Base-by-base conservation (phyloP, 2,113 vertebrate genomes). In the Epinephelus cyanopodus region DNA sequence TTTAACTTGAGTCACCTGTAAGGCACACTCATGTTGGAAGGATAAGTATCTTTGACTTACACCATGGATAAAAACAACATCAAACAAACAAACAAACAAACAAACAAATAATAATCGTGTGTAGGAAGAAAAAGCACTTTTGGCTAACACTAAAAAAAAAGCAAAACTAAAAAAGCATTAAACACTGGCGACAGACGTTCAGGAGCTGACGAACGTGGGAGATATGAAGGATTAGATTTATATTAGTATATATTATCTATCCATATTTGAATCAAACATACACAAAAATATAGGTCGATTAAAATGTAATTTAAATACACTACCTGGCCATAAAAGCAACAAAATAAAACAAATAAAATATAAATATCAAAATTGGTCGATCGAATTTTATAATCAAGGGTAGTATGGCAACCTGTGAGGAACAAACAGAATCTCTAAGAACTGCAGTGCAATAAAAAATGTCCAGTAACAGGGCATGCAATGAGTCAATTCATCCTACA, bases 111-210 rank as follows among this genome's bases (percentile, higher is more conserved):
- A n/a, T 70, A 71, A 69, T 3, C 29, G n/a, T 21, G 23, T 61
- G 57, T 15, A 66, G 42, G 17, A 79, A 70, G 7, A 73, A 89
- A 63, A 91, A 91, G 89, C 91, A 92, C 89, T 91, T 90, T 66
- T 80, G 89, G 87, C 69, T 60, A 80, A 85, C 50, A 45, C 74
- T 87, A 90, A 88, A 79, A 90, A 88, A 79, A 90, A 87, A 69
- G 69, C 61, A 79, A 89, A 87, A 69, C 2, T 78, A 84, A 88
- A 76, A 66, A 65, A 89, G 66, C 61, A 37, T 39, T 47, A 33
- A 82, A 80, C 39, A 76, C 48, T 81, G 39, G 62, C 37, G 50
- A 69, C 15, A 33, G 64, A 73, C 29, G 45, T 64, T 80, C 18
- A 29, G 21, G 25, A 75, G 70, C 42, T 42, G 25, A 69, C 53